phyloP scores from a whole-genome alignment of 1,140 invertebrate species.

The Solenopsis fugax region DNA sequence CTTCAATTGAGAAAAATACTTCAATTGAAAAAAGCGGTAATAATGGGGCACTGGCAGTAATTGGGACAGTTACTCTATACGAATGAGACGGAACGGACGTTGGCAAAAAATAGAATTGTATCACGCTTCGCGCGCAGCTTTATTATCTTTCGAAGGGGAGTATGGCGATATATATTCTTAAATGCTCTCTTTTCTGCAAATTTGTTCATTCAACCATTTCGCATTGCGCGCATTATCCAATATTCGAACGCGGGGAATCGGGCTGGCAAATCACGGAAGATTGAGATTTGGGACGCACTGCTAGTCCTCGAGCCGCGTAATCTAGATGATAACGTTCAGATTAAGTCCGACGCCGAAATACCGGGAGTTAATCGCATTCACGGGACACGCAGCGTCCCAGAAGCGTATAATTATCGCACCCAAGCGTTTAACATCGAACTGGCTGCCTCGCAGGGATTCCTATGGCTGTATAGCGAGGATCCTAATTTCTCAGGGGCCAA shows the following conservation, averaged over 20 bases:
- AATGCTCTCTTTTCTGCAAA: slow-evolving; percentile 4
- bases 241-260: slow-evolving; percentile 35
- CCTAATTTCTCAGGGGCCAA: slow-evolving; percentile 57
- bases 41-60: too few relatives aligned
- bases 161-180: not conserved
- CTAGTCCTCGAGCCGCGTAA: slow-evolving; percentile 72
- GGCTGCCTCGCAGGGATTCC: slow-evolving; percentile 53
- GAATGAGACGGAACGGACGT: too few relatives aligned
- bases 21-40: too few relatives aligned
- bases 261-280: slow-evolving; percentile 58
- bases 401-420: slow-evolving; percentile 75
- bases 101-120: slow-evolving; percentile 21
- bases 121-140: not conserved
- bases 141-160: not conserved
- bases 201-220: slow-evolving; percentile 6
- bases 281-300: slow-evolving; percentile 48
- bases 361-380: slow-evolving; percentile 78
- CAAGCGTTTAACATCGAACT: slow-evolving; percentile 57
- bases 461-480: slow-evolving; percentile 33
- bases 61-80: not conserved
- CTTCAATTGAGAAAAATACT: too few relatives aligned
- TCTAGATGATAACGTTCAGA: slow-evolving; percentile 80
- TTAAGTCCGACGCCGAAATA: slow-evolving; percentile 80
- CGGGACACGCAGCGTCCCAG: slow-evolving; percentile 70
- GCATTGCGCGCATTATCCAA: slow-evolving; percentile 8